Conservation (phyloP, 2,797 vertebrate species). For the Phrynocephalus vlangalii region DNA sequence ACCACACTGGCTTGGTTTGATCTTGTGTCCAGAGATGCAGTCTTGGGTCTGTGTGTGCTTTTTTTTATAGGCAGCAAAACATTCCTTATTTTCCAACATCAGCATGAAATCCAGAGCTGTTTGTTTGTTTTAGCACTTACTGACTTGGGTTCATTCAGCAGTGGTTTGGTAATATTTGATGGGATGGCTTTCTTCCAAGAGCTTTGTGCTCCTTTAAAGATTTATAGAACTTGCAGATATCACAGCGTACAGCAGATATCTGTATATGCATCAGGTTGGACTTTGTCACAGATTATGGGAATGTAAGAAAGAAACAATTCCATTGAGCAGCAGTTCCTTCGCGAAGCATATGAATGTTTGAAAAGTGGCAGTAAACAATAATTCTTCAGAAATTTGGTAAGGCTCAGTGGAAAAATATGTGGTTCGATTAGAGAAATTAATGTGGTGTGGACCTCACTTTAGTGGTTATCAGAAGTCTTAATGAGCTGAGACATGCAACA, state of each 20-base stretch:
- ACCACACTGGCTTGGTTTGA: background rate
- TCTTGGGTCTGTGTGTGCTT: background rate
- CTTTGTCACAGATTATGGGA: constrained; percentile 6
- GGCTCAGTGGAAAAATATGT: background rate
- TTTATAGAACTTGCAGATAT: background rate
- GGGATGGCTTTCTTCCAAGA: constrained; percentile 18
- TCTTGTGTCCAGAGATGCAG: background rate
- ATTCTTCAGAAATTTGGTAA: background rate
- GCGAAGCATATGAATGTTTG: background rate
- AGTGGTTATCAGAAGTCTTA: background rate
- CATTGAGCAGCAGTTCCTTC: background rate
- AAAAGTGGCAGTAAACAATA: background rate
- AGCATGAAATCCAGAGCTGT: background rate
- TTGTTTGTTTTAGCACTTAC: background rate
- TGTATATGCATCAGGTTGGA: background rate
- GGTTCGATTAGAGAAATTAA: background rate
- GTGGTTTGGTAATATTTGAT: background rate
- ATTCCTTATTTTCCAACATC: background rate
- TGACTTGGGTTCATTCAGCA: background rate
- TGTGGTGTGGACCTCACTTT: background rate
- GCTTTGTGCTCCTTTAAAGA: background rate
- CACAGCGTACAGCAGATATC: background rate
- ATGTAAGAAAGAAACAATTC: background rate
- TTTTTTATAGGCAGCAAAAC: background rate
- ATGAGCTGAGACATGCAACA: background rate